Conservation (phyloP, 2,797 vertebrate genomes). For the Melanotaenia maccullochi region DNA sequence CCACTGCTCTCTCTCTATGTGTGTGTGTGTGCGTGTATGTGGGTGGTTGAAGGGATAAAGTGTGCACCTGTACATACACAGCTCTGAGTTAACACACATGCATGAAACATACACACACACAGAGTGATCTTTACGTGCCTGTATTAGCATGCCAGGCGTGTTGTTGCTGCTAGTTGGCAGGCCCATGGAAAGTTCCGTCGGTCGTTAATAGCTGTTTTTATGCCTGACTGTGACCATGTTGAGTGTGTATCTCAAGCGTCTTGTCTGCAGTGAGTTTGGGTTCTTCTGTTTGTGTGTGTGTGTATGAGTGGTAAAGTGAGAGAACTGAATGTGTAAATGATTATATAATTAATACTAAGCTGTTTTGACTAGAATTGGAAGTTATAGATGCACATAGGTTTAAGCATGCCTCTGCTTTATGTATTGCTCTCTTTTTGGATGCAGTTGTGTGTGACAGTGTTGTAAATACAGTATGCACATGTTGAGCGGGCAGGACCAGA, state of each 20-base stretch:
- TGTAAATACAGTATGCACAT: background rate
- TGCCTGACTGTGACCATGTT: conserved; percentile 55
- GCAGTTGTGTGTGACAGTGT: background rate
- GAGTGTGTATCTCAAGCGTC: conserved; percentile 54
- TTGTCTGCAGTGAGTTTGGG: conserved; percentile 8
- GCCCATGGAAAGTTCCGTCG: conserved; percentile 75
- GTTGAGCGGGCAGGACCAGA: conserved; percentile 3
- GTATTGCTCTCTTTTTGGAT: background rate
- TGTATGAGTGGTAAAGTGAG: conserved; percentile 9
- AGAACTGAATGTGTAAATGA: conserved; percentile 15
- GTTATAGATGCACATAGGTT: background rate
- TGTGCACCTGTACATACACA: conserved; percentile 51
- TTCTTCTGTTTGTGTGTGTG: background rate
- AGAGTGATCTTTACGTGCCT: conserved; percentile 71
- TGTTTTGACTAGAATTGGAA: conserved; percentile 12
- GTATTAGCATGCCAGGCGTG: conserved; percentile 80
- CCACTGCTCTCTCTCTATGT: conserved; percentile 6
- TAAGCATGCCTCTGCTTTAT: background rate
- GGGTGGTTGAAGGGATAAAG: conserved; percentile 38
- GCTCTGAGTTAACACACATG: conserved; percentile 47
- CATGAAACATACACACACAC: conserved; percentile 50
- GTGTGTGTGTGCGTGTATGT: conserved; percentile 13
- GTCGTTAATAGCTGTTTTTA: conserved; percentile 72
- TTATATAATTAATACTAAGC: conserved; percentile 24
- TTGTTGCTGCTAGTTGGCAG: conserved; percentile 66